Base-by-base conservation (phyloP, 1,140 invertebrate genomes). In the Drosophila insularis region DNA sequence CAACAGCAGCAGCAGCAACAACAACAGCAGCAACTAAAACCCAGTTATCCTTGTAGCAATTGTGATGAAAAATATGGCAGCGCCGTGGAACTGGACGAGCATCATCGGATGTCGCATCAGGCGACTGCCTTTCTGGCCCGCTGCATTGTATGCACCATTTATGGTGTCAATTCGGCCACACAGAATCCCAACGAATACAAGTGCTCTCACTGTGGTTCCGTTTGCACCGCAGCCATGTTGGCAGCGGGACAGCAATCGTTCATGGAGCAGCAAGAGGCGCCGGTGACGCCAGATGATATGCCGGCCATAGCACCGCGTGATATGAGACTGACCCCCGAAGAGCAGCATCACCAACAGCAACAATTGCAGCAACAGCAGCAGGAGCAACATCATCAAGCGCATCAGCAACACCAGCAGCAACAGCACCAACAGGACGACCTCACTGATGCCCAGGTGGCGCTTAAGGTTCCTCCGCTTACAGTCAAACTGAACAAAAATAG, bases 141-240 rank as follows among this genome's bases (percentile, higher is more conserved):
- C 23, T 91, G 90, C 63, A 68, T 89, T 5, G 74, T 85, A 2
- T 91, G 90, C 56, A 90, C 72, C 67, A 80, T 91, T 66, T 91
- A 91, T 56, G 84, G 90, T 27, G 75, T 90, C 17, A 80, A 91
- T 59, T 78, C 90, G 19, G 64, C 79, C 21, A 90, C 90, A 14
- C 90, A 87, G 63, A 89, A 91, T 72, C 87, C 84, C 71, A 89
- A 90, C 62, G 90, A 91, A 71, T 91, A 84, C 62, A 91, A 91
- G 70, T 91, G 90, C 70, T 35, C 82, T 63, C 87, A 91, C 59
- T 91, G 90, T 53, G 90, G 90, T 3, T 75, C 81, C 11, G 67
- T 91, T 2, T 91, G 81, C 59, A 81, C 84, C 56, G 82, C 90
- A 14, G 77, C 74, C 6, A 86, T 89, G 76, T 32, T 91, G 68